Evolutionary conservation across 2,113 vertebrate genomes (phyloP), one percentile per base, ranked within the genome.

Genomic region (Calyptomena viridis): DNA sequence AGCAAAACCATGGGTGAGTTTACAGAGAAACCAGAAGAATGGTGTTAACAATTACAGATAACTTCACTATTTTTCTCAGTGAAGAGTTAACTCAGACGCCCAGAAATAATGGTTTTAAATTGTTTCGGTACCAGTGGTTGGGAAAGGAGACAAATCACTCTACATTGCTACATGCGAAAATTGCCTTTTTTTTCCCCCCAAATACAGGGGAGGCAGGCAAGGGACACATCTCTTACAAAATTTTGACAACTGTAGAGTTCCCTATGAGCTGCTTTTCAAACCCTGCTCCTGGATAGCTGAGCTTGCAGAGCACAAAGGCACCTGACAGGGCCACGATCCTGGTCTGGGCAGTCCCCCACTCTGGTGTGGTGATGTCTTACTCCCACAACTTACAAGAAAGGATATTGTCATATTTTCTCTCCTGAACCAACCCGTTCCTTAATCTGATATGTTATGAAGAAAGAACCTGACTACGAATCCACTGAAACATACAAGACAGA

Each of bases 101-200:
- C 64, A 53, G 19, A 59, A 89, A 68, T 14, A 68, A 86, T 2
- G 1, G 10, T n/a, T 89, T 84, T 39, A 19, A 74, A 72, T 50
- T 39, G 27, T 39, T 40, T 49, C 0, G 0, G 5, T 47, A 64
- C 42, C 44, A 23, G 10, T 27, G n/a, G 27, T 2, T 64, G 25
- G 83, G 64, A 76, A 86, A 33, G 30, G 27, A 90, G 49, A 63
- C 15, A 63, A 52, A 60, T 20, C 14, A 64, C 16, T n/a, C 47
- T 47, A 39, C 33, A 58, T 67, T 87, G 33, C 35, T 55, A 14
- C 31, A 28, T 9, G 23, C 25, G 35, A 64, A 68, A 23, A 28
- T 56, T 66, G 76, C 55, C 90, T 87, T 64, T 17, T 46, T 72
- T 86, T 20, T 46, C 15, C 15, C 15, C 44, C n/a, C 47, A 46